Evolutionary conservation across 2,888 invertebrate species (phyloP).

Genomic region (Linyphia triangularis): DNA sequence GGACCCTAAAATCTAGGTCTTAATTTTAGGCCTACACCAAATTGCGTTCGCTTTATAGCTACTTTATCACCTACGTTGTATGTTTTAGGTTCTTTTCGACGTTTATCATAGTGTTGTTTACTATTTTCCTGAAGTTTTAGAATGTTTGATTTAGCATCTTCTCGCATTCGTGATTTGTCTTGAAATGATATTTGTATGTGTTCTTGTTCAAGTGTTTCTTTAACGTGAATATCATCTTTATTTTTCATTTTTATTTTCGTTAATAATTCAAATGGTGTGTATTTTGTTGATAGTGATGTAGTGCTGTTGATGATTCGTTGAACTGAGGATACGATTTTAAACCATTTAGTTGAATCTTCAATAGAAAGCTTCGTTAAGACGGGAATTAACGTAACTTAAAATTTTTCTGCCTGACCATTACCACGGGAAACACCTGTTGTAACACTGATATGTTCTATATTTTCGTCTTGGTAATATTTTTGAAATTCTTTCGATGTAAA

Average conservation of each 20-base stretch:
- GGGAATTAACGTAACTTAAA: not conserved
- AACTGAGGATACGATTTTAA: not conserved
- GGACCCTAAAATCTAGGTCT: not conserved
- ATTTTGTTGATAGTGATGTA: constrained; percentile 7
- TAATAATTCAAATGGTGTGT: constrained; percentile 34
- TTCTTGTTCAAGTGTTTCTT: not conserved
- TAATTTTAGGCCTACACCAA: not conserved
- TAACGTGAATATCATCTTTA: constrained; percentile 1
- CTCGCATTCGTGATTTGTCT: not conserved
- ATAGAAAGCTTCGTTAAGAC: constrained; percentile 14
- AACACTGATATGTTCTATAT: not conserved
- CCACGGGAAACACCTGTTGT: constrained; percentile 30
- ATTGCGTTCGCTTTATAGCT: not conserved
- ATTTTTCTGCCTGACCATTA: constrained; percentile 32
- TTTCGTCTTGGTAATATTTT: not conserved
- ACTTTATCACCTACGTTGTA: not conserved
- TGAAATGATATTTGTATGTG: not conserved
- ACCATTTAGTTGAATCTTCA: constrained; percentile 30
- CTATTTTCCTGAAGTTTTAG: constrained; percentile 7
- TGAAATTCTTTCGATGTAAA: constrained; percentile 24
- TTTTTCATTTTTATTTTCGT: constrained; percentile 16
- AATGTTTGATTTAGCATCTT: constrained; percentile 12
- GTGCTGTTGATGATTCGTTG: constrained; percentile 24
- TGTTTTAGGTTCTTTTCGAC: not conserved
- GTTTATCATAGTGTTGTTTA: not conserved